Conservation (phyloP, 2,888 invertebrate species). For the Argyresthia goedartella region DNA sequence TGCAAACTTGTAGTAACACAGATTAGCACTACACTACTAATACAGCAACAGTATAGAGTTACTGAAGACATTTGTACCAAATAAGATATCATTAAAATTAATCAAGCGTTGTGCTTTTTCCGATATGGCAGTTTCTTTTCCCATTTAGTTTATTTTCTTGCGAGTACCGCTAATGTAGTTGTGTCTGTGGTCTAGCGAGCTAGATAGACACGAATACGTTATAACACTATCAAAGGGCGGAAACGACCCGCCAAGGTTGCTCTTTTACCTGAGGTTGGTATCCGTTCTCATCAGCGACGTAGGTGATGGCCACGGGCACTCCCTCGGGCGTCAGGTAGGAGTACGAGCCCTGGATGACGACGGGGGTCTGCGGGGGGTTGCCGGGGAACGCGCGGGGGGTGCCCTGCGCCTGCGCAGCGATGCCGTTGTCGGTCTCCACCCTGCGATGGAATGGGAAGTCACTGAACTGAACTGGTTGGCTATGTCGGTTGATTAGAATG, state of each 20-base stretch:
- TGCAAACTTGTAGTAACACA: neutral
- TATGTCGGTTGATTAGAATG: neutral
- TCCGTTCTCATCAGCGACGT: neutral
- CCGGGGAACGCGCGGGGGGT: constrained; percentile 38
- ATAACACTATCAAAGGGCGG: too few species aligned
- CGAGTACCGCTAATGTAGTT: too few species aligned
- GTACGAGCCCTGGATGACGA: constrained; percentile 23
- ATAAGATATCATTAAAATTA: too few species aligned
- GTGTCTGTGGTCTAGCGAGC: too few species aligned
- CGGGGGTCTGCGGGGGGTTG: constrained; percentile 13
- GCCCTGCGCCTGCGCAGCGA: constrained; percentile 62
- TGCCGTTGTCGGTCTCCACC: constrained; percentile 48
- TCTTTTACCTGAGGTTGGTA: constrained; percentile 9
- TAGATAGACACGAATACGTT: too few species aligned
- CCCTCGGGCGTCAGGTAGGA: neutral
- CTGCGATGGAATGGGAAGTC: constrained; percentile 3
- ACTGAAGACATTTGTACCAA: too few species aligned
- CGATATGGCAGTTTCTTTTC: too few species aligned
- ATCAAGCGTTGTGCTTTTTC: too few species aligned
- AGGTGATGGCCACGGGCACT: neutral
- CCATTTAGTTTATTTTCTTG: too few species aligned
- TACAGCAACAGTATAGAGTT: too few species aligned
- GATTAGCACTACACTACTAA: too few species aligned
- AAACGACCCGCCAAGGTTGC: too few species aligned
- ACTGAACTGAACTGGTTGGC: neutral